These are phyloP conservation scores for Eutolmus rufibarbis DNA, from an alignment of 2,888 invertebrate genomes.

Conservation along the genomic window DNA sequence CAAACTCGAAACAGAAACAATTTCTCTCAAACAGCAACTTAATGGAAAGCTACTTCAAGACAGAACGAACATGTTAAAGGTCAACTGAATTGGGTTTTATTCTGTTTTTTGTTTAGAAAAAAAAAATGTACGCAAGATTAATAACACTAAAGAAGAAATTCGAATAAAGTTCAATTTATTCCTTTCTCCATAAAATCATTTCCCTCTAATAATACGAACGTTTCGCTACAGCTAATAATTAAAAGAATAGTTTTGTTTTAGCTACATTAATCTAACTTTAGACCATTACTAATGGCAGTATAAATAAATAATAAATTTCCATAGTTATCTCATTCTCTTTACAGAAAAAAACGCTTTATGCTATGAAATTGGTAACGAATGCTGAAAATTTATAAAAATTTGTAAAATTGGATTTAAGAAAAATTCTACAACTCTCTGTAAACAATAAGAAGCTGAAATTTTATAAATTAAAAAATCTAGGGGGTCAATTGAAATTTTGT, in stretches of 20 bases:
- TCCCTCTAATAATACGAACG: too few species aligned
- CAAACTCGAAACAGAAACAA: too few species aligned
- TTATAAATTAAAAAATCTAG: conserved; percentile 2
- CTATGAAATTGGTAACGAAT: not conserved
- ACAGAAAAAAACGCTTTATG: not conserved
- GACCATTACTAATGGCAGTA: not conserved
- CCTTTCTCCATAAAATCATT: too few species aligned
- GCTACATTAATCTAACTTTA: not conserved
- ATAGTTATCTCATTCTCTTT: not conserved
- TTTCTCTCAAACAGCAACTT: too few species aligned
- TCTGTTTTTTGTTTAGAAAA: too few species aligned
- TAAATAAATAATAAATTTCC: not conserved
- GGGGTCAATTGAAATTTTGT: not conserved
- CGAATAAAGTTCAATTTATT: too few species aligned
- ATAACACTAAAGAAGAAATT: too few species aligned
- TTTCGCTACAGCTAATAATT: not conserved
- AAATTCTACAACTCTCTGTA: not conserved
- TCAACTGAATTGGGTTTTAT: too few species aligned
- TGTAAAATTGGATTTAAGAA: not conserved
- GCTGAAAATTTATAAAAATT: conserved; percentile 3
- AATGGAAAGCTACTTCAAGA: too few species aligned
- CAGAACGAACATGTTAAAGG: too few species aligned
- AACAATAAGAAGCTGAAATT: conserved; percentile 11
- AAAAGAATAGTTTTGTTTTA: not conserved
- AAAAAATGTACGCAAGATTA: too few species aligned